A percentile compares a stretch with the other conserved stretches of the same genome.
Conservation (phyloP, 2,113 vertebrate species). For the Merops nubicus region DNA sequence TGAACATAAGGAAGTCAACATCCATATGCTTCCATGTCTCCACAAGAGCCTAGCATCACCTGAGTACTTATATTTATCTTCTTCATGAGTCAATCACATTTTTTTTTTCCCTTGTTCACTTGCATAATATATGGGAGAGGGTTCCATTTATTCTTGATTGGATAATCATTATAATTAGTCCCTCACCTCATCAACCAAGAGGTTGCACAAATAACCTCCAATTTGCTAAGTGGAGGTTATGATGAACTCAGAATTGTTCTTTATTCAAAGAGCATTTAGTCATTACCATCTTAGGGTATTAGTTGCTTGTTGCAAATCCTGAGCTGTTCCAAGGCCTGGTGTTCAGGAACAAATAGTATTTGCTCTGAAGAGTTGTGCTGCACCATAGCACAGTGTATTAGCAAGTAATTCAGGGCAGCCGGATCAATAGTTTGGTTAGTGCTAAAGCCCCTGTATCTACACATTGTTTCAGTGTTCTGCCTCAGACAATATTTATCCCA, state of each 20-base stretch:
- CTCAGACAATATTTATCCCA: not conserved
- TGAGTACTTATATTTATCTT: not conserved
- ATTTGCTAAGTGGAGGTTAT: not conserved
- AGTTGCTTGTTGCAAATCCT: not conserved
- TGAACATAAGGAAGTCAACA: not conserved
- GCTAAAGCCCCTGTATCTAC: not conserved
- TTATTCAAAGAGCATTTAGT: not conserved
- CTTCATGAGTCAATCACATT: not conserved
- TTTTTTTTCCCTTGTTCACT: not conserved
- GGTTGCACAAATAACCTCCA: not conserved
- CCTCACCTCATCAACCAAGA: not conserved
- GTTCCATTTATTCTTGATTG: slow-evolving; percentile 1
- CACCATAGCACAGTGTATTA: not conserved
- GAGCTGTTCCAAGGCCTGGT: not conserved
- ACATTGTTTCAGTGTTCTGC: not conserved
- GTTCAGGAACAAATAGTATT: not conserved
- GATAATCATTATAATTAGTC: slow-evolving; percentile 20
- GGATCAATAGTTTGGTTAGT: not conserved
- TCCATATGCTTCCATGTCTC: not conserved
- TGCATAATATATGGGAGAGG: not conserved
- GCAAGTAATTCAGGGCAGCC: not conserved
- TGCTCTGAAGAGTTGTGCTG: not conserved
- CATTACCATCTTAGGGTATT: not conserved
- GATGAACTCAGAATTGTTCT: not conserved
- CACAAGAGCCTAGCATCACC: not conserved